Evolutionary conservation across 2,888 invertebrate genomes (phyloP).

Genomic region (Drosophila tanythrix): DNA sequence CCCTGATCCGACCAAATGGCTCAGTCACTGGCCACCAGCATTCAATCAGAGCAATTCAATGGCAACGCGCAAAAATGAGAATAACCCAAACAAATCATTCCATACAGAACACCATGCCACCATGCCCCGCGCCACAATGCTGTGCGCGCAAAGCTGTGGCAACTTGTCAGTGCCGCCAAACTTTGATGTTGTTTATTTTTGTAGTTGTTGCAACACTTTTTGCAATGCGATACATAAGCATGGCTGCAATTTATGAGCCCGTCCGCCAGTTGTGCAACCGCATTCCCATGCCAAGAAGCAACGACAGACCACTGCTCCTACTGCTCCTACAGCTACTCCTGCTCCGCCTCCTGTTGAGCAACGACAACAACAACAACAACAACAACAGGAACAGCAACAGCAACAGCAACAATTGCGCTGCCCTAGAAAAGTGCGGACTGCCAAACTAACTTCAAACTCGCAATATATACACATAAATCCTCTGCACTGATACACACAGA

Average conservation of each 20-base stretch:
- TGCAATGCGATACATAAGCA: constrained; percentile 58
- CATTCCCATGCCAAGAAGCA: constrained; percentile 30
- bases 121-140: not conserved
- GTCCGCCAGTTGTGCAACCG: constrained; percentile 50
- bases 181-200: constrained; percentile 6
- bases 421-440: constrained; percentile 63
- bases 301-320: not conserved
- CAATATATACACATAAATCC: constrained; percentile 81
- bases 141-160: constrained; percentile 32
- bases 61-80: constrained; percentile 48
- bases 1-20: constrained; percentile 24
- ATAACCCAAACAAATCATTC: constrained; percentile 51
- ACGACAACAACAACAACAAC: constrained; percentile 5
- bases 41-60: constrained; percentile 62
- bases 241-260: constrained; percentile 57
- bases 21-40: constrained; percentile 31
- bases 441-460: constrained; percentile 81
- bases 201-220: constrained; percentile 45
- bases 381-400: constrained; percentile 4
- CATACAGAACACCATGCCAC: constrained; percentile 5
- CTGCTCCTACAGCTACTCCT: not conserved
- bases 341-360: not conserved
- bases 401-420: constrained; percentile 30
- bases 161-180: constrained; percentile 52
- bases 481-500: constrained; percentile 76